A percentile compares a stretch with the other conserved stretches of the same genome.
Conservation (phyloP, 2,113 vertebrate species). For the Excalfactoria chinensis region DNA sequence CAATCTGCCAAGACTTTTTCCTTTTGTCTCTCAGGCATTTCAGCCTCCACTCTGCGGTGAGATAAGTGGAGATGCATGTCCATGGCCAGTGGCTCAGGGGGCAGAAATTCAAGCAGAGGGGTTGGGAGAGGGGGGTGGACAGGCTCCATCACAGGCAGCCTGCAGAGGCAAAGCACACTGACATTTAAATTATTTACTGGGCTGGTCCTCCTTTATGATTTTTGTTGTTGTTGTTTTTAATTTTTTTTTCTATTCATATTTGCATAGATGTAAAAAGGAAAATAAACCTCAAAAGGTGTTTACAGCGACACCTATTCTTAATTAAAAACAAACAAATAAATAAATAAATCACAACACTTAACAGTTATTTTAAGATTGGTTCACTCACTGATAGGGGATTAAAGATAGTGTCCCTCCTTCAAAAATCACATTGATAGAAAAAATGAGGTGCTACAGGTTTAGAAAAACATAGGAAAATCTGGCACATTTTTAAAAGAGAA, state of each 20-base stretch:
- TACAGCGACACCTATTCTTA: neutral
- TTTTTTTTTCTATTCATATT: neutral
- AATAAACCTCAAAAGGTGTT: neutral
- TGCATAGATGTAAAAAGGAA: neutral
- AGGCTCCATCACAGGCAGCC: neutral
- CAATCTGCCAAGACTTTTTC: slow-evolving; percentile 49
- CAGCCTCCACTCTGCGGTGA: neutral
- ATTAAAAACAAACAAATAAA: neutral
- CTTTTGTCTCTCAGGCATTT: slow-evolving; percentile 39
- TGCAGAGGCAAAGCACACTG: neutral
- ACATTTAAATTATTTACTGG: neutral
- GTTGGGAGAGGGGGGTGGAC: neutral
- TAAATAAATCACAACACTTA: neutral
- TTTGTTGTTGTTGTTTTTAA: neutral
- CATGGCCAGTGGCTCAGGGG: neutral
- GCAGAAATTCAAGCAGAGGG: neutral
- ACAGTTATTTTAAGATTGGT: neutral
- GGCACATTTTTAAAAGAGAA: neutral
- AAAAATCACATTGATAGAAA: neutral
- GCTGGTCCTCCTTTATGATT: fast-evolving
- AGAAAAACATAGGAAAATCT: neutral
- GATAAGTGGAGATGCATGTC: neutral
- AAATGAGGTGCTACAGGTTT: neutral
- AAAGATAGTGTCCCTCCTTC: neutral
- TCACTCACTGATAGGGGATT: neutral